Percentiles rank a stretch among this genome's conserved stretches.
Conservation (phyloP, 2,888 invertebrate species). For the Saturnia pavonia region DNA sequence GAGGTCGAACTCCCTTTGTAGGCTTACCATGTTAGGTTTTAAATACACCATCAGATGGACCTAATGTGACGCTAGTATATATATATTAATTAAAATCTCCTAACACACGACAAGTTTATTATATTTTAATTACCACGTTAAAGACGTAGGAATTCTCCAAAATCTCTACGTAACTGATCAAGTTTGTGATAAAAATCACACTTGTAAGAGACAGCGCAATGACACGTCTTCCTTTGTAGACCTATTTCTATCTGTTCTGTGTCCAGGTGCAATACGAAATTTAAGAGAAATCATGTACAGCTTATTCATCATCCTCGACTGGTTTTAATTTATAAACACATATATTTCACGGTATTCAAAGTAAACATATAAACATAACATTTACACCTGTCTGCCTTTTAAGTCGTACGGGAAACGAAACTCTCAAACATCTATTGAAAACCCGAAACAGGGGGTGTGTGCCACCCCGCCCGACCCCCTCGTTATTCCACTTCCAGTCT, state of each 20-base stretch:
- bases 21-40: not conserved
- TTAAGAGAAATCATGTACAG: not conserved
- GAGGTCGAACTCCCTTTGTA: not conserved
- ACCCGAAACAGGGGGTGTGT: constrained; percentile 76
- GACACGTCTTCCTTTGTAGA: too few species aligned
- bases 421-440: constrained; percentile 80
- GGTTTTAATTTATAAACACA: not conserved
- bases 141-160: not conserved
- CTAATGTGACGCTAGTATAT: too few species aligned
- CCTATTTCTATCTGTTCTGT: too few species aligned
- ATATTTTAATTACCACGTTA: too few species aligned
- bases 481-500: constrained; percentile 69
- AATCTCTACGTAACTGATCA: not conserved
- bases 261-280: too few species aligned
- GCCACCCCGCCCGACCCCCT: constrained; percentile 53
- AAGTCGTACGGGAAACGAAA: constrained; percentile 67
- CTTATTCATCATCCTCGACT: not conserved
- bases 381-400: constrained; percentile 71
- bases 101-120: too few species aligned
- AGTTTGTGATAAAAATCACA: not conserved
- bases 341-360: constrained; percentile 6
- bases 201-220: too few species aligned
- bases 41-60: too few species aligned
- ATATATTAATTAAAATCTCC: too few species aligned
- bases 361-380: constrained; percentile 34